Percentiles rank a stretch among this genome's conserved stretches.
phyloP scores from a whole-genome alignment of 2,113 vertebrate species.

The Hypocryptadius cinnamomeus region DNA sequence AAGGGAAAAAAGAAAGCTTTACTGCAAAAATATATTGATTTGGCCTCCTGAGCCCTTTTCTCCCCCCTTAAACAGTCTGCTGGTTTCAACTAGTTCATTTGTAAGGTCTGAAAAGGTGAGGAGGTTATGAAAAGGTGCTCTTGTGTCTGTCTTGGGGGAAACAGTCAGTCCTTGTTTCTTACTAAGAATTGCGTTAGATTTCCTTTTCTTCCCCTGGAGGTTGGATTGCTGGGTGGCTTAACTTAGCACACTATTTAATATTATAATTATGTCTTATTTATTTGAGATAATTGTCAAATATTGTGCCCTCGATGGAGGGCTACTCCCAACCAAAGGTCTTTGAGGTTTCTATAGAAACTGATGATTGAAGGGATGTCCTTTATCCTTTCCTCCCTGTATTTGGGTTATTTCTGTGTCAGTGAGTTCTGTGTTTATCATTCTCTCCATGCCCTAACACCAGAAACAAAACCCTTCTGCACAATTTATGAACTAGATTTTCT shows the following conservation, averaged over 20 bases:
- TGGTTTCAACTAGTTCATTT: slow-evolving; percentile 62
- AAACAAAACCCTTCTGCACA: slow-evolving; percentile 62
- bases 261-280: slow-evolving; percentile 77
- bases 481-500: slow-evolving; percentile 54
- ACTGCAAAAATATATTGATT: slow-evolving; percentile 55
- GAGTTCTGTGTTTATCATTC: slow-evolving; percentile 66
- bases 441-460: slow-evolving; percentile 38
- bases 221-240: slow-evolving; percentile 68
- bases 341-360: slow-evolving; percentile 82
- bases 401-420: slow-evolving; percentile 73
- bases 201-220: slow-evolving; percentile 65
- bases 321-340: slow-evolving; percentile 80
- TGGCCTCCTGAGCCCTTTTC: slow-evolving; percentile 48
- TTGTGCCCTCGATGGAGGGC: slow-evolving; percentile 81
- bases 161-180: slow-evolving; percentile 60
- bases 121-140: slow-evolving; percentile 55
- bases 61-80: slow-evolving; percentile 40
- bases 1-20: slow-evolving; percentile 9
- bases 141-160: slow-evolving; percentile 63
- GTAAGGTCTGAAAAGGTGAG: slow-evolving; percentile 58
- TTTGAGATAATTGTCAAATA: slow-evolving; percentile 77
- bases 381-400: slow-evolving; percentile 67
- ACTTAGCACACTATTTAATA: slow-evolving; percentile 73
- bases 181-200: slow-evolving; percentile 53
- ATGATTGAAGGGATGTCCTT: slow-evolving; percentile 72